phyloP scores from a whole-genome alignment of 2,797 vertebrate species.

The Loriculus beryllinus region DNA sequence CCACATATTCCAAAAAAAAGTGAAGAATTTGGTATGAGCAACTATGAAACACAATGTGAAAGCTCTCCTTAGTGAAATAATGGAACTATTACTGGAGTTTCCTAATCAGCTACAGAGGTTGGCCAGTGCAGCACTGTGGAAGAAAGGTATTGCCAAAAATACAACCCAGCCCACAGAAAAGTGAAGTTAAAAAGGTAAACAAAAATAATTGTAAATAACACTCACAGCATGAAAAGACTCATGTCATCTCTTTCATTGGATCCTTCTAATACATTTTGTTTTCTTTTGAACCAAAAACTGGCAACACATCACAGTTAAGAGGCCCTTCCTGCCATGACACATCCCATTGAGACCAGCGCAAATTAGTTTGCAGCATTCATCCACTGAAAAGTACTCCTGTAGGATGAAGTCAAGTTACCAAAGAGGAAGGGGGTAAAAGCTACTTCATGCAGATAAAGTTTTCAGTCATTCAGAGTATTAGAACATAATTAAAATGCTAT shows the following conservation, averaged over 20 bases:
- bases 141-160: not conserved
- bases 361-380: not conserved
- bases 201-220: not conserved
- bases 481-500: not conserved
- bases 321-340: not conserved
- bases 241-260: not conserved
- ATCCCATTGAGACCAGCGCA: not conserved
- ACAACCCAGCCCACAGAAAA: not conserved
- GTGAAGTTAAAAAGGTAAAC: not conserved
- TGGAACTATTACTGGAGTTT: not conserved
- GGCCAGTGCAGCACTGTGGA: not conserved
- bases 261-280: not conserved
- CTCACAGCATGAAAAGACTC: not conserved
- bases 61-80: not conserved
- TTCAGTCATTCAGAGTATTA: not conserved
- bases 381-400: not conserved
- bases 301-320: not conserved
- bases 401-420: not conserved
- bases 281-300: not conserved
- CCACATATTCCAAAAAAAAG: not conserved
- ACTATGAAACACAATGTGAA: not conserved
- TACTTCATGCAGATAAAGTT: not conserved
- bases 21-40: not conserved
- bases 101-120: not conserved
- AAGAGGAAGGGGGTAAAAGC: not conserved